Evolutionary conservation across 2,888 invertebrate species (phyloP).

Genomic region (Gastracanthus pulcherrimus): DNA sequence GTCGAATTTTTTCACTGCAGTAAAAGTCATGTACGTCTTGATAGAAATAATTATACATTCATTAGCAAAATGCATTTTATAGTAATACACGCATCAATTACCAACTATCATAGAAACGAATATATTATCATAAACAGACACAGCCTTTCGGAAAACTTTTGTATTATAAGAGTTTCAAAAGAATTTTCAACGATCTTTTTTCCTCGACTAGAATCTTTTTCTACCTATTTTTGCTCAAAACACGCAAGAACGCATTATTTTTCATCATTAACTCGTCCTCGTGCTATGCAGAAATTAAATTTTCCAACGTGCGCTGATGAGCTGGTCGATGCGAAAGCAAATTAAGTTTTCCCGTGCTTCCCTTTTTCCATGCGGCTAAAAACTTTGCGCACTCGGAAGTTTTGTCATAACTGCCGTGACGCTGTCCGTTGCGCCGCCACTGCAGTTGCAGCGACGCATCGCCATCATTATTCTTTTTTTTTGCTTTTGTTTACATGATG

Average conservation of each 20-base stretch:
- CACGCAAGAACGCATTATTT: not conserved
- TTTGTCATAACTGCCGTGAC: constrained; percentile 57
- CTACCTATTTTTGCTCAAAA: not conserved
- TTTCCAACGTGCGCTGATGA: not conserved
- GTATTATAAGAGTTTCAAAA: not conserved
- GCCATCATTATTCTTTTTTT: not conserved
- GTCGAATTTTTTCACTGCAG: no score
- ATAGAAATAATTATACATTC: no score
- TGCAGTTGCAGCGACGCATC: not conserved
- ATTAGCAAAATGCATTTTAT: no score
- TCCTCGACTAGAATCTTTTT: not conserved
- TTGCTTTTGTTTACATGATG: not conserved
- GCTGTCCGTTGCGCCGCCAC: not conserved
- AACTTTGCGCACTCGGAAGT: constrained; percentile 49
- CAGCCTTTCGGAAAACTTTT: not conserved
- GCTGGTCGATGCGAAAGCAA: constrained; percentile 28
- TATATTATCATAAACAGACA: not conserved
- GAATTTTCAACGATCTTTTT: not conserved
- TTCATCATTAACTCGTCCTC: not conserved
- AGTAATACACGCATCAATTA: no score
- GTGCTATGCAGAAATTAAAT: constrained; percentile 5
- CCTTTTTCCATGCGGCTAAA: not conserved
- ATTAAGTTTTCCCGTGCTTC: not conserved
- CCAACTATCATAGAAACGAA: no score
- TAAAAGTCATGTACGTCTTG: no score